Conservation (phyloP, 2,113 vertebrate species). For the Otolemur garnettii region DNA sequence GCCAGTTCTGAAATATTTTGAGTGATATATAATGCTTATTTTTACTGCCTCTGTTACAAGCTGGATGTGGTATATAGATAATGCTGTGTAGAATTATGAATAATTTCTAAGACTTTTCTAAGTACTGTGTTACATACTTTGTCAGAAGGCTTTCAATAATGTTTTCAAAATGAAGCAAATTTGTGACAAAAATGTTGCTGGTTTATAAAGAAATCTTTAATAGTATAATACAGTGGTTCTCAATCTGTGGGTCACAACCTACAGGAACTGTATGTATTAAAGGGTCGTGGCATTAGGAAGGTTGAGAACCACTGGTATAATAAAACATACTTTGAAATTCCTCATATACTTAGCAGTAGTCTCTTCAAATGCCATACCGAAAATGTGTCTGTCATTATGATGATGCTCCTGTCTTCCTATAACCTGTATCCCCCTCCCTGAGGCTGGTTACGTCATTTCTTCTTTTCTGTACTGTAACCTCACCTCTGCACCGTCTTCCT, state of each 20-base stretch:
- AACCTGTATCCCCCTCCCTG: background rate
- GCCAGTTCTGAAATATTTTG: constrained; percentile 47
- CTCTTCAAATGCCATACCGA: background rate
- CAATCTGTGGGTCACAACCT: no score
- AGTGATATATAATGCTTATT: background rate
- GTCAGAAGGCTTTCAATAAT: constrained; percentile 34
- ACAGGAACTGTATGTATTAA: no score
- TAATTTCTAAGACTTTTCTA: constrained; percentile 36
- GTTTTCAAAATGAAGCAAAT: constrained; percentile 17
- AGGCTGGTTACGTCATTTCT: background rate
- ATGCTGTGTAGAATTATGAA: background rate
- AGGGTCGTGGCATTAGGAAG: no score
- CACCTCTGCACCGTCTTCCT: background rate
- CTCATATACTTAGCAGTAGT: background rate
- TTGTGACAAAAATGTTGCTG: constrained; percentile 28
- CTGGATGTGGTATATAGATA: background rate
- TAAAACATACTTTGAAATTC: constrained; percentile 6
- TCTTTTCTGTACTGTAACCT: background rate
- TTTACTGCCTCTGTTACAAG: background rate
- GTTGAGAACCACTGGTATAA: background rate
- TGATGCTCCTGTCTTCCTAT: background rate
- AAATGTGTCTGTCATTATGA: background rate
- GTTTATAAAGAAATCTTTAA: constrained; percentile 39
- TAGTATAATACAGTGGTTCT: background rate
- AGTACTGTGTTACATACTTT: background rate